Conservation (phyloP, 2,113 vertebrate genomes). For the Scopus umbretta region DNA sequence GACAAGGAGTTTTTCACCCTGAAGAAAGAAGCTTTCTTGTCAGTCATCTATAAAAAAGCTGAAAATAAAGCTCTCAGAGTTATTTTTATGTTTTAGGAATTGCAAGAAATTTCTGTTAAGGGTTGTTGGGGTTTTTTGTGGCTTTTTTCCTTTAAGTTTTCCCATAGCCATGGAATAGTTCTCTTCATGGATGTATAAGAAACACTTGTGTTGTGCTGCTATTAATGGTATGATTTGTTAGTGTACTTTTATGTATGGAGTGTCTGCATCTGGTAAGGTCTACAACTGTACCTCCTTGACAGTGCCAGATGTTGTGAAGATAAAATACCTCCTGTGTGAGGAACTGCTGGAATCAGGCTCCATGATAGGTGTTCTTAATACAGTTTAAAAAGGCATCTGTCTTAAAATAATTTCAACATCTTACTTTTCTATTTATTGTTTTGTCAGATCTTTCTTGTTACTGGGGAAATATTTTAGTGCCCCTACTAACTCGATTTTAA, state of each 20-base stretch:
- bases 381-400: conserved; percentile 77
- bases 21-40: conserved; percentile 48
- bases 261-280: conserved; percentile 69
- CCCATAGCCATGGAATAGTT: background rate
- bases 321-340: conserved; percentile 74
- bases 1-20: conserved; percentile 61
- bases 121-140: background rate
- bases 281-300: conserved; percentile 64
- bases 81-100: conserved; percentile 4
- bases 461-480: background rate
- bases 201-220: conserved; percentile 49
- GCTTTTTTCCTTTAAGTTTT: background rate
- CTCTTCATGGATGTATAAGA: conserved; percentile 52
- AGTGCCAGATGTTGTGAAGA: conserved; percentile 77
- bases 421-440: conserved; percentile 65
- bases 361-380: conserved; percentile 68
- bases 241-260: conserved; percentile 64
- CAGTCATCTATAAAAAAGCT: conserved; percentile 46
- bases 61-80: conserved; percentile 48
- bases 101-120: background rate
- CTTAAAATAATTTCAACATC: conserved; percentile 74
- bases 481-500: background rate
- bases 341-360: conserved; percentile 62
- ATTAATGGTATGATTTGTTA: conserved; percentile 66
- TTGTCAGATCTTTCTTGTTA: conserved; percentile 29